Evolutionary conservation across 2,888 invertebrate genomes (phyloP), one percentile per base, ranked within the genome.

Genomic region (Ormyrus nitidulus): DNA sequence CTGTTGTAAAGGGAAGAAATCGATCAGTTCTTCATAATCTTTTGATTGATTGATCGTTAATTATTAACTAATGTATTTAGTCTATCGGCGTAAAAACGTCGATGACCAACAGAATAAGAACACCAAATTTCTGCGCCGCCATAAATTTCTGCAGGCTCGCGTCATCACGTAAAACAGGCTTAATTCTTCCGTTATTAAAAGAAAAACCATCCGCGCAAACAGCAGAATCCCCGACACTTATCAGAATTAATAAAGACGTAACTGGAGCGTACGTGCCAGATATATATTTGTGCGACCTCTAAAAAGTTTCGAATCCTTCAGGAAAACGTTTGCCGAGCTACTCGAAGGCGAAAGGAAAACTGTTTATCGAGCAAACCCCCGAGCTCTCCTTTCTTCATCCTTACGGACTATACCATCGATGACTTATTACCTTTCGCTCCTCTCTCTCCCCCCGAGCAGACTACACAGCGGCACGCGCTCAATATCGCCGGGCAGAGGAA

Each of bases 321-420:
- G 48, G 48, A 79, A 71, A 79, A 71, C 73, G 68, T 56, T 66
- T 68, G 51, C 66, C 71, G 0, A 66, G 10, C 56, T 11, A 62
- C 70, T 76, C 68, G 68, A 62, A 54, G 76, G 56, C 48, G 66
- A 61, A 72, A 68, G 58, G 56, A n/a, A 71, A 8, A 10, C 51
- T 72, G 68, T 80, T 80, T 72, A 68, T 62, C 80, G 71, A 80
- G 79, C 61, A 49, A 70, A 61, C 58, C 13, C n/a, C 44, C 8
- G 19, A 48, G 48, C 19, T 19, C 19, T 19, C 19, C 19, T 44
- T 44, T 54, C 19, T n/a, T 56, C 56, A 48, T 48, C 56, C 56
- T 73, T 48, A 19, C 48, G 49, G 48, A 9, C 53, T 46, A 51
- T 19, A 19, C 19, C 76, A 53, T 77, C 77, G 77, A 81, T 81